These are phyloP conservation scores for Podarcis lilfordi DNA, from an alignment of 2,797 vertebrate genomes.

Conservation along the genomic window DNA sequence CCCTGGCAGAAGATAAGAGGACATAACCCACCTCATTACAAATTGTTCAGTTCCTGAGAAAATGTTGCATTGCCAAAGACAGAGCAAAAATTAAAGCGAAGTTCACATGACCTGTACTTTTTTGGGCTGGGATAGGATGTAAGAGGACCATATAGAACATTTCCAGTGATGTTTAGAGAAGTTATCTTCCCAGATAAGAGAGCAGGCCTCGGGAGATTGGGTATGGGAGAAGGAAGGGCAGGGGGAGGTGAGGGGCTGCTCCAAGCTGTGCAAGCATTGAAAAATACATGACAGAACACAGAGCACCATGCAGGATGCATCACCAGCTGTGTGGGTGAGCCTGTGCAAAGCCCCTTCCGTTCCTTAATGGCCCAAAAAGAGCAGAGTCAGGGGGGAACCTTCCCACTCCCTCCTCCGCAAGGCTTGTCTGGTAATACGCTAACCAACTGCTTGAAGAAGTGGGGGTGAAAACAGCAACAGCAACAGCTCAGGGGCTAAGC, in stretches of 20 bases:
- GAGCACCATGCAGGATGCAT: constrained; percentile 13
- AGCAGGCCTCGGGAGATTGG: background rate
- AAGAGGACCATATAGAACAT: background rate
- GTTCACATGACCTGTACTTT: background rate
- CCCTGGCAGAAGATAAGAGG: background rate
- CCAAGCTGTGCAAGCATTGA: constrained; percentile 51
- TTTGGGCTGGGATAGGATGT: background rate
- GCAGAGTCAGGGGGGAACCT: background rate
- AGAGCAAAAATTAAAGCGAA: background rate
- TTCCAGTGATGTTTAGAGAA: constrained; percentile 4
- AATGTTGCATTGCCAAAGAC: background rate
- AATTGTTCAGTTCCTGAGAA: background rate
- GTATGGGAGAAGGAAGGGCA: background rate
- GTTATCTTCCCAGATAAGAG: constrained; percentile 10
- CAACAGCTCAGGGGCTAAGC: background rate
- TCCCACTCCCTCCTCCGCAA: constrained; percentile 21
- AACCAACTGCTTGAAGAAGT: background rate
- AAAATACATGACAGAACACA: constrained; percentile 47
- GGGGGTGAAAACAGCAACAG: background rate
- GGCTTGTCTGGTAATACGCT: background rate
- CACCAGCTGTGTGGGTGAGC: constrained; percentile 51
- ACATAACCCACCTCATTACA: background rate
- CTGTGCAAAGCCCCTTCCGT: background rate
- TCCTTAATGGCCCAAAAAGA: constrained; percentile 9
- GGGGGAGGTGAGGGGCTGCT: constrained; percentile 29